Base-by-base conservation (phyloP, 2,888 invertebrate genomes). In the Dyspetes luteomarginatus region DNA sequence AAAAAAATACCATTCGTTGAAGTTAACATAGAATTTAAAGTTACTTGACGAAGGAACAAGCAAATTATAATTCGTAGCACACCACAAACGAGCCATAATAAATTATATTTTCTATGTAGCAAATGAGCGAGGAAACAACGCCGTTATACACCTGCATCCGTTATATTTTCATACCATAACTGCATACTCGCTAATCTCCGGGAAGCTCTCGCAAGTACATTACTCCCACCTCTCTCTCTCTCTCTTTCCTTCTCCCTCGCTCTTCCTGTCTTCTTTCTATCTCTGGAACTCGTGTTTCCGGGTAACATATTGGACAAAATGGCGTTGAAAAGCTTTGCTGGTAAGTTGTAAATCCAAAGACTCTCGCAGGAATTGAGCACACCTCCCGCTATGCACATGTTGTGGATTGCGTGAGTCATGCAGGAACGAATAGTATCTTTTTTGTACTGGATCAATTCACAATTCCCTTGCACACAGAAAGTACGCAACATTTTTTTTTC, bases 101-200 rank as follows among this genome's bases (percentile, higher is more conserved):
- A 77, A 81, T 81, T 77, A 73, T 55, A 69, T 81, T 73, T 77
- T 52, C 69, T 73, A 78, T 65, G 56, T 76, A 55, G 73, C 45
- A 52, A 71, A 64, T 43, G 48, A 72, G 30, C 77, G 69, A 78
- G 77, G 65, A 65, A 77, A 68, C 41, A 56, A 81, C 56, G 74
- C 81, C 81, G 81, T 81, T 81, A 81, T 81, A 81, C 81, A 81
- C 81, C 81, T 81, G 64, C 73, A 81, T 77, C 81, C 81, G 81
- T 81, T 81, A 81, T 78, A 78, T 81, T 77, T 81, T 81, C 81
- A 77, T 74, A 56, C 81, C 52, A 64, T 52, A 77, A 78, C 65
- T 74, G 74, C 77, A 72, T 71, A 74, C 77, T 36, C 2, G 36
- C 36, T 74, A 78, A 81, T 81, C 81, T 71, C 43, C 65, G 69